phyloP scores from a whole-genome alignment of 2,113 vertebrate species.

The Campylomormyrus tamandua region DNA sequence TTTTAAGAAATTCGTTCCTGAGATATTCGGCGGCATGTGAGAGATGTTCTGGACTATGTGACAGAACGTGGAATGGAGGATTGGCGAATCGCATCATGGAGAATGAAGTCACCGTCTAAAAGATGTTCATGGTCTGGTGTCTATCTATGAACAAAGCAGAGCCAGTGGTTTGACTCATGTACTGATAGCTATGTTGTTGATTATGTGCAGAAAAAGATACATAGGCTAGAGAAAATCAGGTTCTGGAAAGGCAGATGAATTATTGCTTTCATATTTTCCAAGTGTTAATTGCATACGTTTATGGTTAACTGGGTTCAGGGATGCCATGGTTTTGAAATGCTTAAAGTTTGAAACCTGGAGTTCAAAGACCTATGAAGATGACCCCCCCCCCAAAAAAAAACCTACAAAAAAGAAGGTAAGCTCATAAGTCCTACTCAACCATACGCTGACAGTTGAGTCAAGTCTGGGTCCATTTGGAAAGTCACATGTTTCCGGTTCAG shows the following conservation, averaged over 20 bases:
- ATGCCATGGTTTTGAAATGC: not conserved
- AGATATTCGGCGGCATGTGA: not conserved
- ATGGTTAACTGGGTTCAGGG: not conserved
- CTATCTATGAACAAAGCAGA: not conserved
- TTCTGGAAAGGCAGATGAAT: not conserved
- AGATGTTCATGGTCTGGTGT: not conserved
- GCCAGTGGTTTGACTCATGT: not conserved
- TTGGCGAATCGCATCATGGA: not conserved
- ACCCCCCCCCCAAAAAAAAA: not conserved
- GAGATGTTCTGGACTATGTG: not conserved
- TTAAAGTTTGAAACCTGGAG: not conserved
- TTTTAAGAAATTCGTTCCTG: slow-evolving; percentile 1
- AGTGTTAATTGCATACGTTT: not conserved
- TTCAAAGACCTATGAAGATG: not conserved
- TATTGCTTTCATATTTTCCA: not conserved
- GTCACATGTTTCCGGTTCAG: not conserved
- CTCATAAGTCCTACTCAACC: not conserved
- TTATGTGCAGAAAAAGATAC: not conserved
- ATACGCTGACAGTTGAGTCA: not conserved
- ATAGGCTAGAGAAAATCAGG: not conserved
- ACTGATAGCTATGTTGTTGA: not conserved
- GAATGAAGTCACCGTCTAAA: not conserved
- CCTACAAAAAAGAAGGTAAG: not conserved
- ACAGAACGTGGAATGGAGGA: not conserved
- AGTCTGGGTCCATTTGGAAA: not conserved